Evolutionary conservation across 2,113 vertebrate species (phyloP).

Genomic region (Dryoscopus gambensis): DNA sequence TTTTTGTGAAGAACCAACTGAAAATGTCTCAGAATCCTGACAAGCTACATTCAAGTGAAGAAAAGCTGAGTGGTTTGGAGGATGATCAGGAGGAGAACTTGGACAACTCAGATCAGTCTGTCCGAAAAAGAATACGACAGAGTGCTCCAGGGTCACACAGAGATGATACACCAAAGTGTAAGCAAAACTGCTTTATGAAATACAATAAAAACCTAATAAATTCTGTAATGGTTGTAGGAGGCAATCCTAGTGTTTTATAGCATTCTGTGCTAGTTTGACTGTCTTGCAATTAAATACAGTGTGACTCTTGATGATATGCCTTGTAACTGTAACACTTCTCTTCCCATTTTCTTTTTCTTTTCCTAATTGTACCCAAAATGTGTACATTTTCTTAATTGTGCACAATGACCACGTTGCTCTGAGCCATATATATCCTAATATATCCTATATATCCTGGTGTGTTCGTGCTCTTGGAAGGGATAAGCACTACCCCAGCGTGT

Average conservation of each 20-base stretch:
- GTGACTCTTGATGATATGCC: not conserved
- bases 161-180: conserved; percentile 77
- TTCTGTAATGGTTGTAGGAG: not conserved
- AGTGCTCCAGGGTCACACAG: conserved; percentile 73
- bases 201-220: not conserved
- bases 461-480: not conserved
- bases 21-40: conserved; percentile 86
- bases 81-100: conserved; percentile 49
- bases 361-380: not conserved
- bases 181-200: conserved; percentile 36
- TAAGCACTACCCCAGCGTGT: not conserved
- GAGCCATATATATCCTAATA: not conserved
- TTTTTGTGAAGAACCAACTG: conserved; percentile 27
- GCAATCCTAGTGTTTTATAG: not conserved
- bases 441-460: not conserved
- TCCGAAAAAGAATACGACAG: conserved; percentile 69
- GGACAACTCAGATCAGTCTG: conserved; percentile 63
- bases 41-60: conserved; percentile 64
- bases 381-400: not conserved
- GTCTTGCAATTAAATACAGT: not conserved
- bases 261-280: not conserved
- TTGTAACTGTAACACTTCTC: not conserved
- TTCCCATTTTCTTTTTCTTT: not conserved
- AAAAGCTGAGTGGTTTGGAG: conserved; percentile 62
- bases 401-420: not conserved